phyloP scores from a whole-genome alignment of 2,113 vertebrate genomes.

The Campylomormyrus numenius region DNA sequence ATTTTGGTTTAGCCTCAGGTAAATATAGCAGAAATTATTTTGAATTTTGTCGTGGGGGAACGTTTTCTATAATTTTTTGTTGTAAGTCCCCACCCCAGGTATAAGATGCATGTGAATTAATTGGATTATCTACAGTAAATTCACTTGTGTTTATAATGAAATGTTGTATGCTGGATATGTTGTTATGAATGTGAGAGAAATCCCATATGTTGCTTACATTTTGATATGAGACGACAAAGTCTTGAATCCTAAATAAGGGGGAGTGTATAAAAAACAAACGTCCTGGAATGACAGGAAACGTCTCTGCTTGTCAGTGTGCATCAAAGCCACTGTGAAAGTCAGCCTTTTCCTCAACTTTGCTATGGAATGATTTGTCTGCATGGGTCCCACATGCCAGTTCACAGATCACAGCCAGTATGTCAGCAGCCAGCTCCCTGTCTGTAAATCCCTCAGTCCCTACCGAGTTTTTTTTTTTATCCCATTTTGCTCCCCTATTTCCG shows the following conservation, averaged over 20 bases:
- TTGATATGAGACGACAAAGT: neutral
- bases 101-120: neutral
- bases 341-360: neutral
- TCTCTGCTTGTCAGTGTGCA: neutral
- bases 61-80: neutral
- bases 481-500: neutral
- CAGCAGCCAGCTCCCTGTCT: neutral
- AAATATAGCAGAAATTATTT: neutral
- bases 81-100: neutral
- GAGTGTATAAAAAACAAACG: neutral
- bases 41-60: neutral
- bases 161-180: neutral
- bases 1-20: neutral
- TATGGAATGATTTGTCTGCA: neutral
- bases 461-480: neutral
- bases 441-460: neutral
- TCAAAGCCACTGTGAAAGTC: neutral
- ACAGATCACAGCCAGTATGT: neutral
- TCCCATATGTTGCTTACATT: neutral
- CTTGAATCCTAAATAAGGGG: neutral
- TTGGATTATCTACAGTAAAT: neutral
- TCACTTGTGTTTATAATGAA: neutral
- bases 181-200: neutral
- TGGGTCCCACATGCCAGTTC: neutral
- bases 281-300: neutral